Conservation (phyloP, 2,797 vertebrate genomes). For the Adelosebastes latens region DNA sequence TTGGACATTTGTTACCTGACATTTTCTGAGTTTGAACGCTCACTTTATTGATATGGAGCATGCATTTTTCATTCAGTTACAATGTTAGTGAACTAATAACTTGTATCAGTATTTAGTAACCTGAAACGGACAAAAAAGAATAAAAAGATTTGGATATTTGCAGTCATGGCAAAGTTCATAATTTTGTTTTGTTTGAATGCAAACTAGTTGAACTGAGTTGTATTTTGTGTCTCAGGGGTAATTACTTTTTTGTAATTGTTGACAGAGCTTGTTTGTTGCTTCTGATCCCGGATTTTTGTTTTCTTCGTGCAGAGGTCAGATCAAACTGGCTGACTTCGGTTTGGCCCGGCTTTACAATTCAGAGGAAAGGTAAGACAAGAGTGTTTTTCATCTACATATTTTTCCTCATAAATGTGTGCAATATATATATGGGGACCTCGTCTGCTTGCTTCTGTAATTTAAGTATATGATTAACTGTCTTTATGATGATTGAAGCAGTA, state of each 20-base stretch:
- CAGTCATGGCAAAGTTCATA: background rate
- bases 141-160: background rate
- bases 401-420: background rate
- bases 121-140: background rate
- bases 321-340: constrained; percentile 98
- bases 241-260: background rate
- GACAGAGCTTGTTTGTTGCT: background rate
- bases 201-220: background rate
- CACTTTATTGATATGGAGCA: background rate
- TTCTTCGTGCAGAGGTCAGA: constrained; percentile 89
- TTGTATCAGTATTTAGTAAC: background rate
- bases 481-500: background rate
- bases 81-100: background rate
- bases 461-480: background rate
- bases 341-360: constrained; percentile 98
- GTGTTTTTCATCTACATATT: background rate
- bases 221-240: background rate
- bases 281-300: background rate
- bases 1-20: background rate
- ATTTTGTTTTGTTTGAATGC: background rate
- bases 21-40: background rate
- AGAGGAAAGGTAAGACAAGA: constrained; percentile 92
- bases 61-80: background rate
- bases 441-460: background rate
- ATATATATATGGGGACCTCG: too few relatives aligned